Percentiles rank a stretch among this genome's conserved stretches.
Conservation (phyloP, 2,888 invertebrate species). For the Alitta virens region DNA sequence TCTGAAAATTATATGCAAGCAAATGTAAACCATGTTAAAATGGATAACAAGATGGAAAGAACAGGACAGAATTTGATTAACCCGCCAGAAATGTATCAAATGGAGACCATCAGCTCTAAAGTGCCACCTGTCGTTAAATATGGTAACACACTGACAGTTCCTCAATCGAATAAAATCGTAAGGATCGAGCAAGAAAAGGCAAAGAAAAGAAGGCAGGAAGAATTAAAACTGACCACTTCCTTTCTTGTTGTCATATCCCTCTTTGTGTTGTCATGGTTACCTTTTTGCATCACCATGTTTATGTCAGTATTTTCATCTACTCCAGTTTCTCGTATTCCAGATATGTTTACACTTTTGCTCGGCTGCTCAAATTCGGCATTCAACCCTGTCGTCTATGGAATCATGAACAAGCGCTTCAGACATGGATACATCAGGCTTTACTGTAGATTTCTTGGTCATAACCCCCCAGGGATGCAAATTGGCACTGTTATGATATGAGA, state of each 20-base stretch:
- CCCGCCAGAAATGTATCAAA: too few relatives aligned
- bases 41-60: too few relatives aligned
- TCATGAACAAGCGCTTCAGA: conserved; percentile 41
- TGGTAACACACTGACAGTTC: too few relatives aligned
- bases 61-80: too few relatives aligned
- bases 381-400: conserved; percentile 45
- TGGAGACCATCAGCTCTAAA: too few relatives aligned
- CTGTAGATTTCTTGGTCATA: not conserved
- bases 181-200: not conserved
- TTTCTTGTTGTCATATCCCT: conserved; percentile 37
- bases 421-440: not conserved
- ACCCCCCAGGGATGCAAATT: too few relatives aligned
- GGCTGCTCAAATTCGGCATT: conserved; percentile 43
- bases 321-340: conserved; percentile 27
- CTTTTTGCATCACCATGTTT: conserved; percentile 46
- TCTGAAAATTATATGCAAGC: too few relatives aligned
- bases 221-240: conserved; percentile 34
- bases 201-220: conserved; percentile 23
- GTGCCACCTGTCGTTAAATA: too few relatives aligned
- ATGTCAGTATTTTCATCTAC: conserved; percentile 30
- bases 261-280: conserved; percentile 45
- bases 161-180: too few relatives aligned
- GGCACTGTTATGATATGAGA: too few relatives aligned
- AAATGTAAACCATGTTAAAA: too few relatives aligned
- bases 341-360: conserved; percentile 40